Percentiles rank a stretch among this genome's conserved stretches.
Evolutionary conservation across 2,113 vertebrate genomes (phyloP).

Genomic region (Platycercus adscitus): DNA sequence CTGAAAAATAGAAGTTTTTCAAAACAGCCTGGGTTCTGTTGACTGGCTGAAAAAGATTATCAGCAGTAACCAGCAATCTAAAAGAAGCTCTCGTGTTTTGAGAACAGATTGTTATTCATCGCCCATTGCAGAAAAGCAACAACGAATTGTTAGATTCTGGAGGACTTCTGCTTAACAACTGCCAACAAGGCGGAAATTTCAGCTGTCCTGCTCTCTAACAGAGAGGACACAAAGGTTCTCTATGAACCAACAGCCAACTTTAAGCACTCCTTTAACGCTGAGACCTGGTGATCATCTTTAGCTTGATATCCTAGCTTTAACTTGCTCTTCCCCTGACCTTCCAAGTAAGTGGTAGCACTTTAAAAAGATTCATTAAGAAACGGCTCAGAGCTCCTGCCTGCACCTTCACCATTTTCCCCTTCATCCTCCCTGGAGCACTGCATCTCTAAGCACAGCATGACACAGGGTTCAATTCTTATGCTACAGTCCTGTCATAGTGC

Average conservation of each 20-base stretch:
- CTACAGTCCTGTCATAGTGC: background rate
- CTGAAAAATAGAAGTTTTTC: background rate
- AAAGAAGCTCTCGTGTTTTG: background rate
- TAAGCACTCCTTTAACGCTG: background rate
- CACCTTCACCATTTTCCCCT: background rate
- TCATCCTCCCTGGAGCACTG: background rate
- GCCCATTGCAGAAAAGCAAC: background rate
- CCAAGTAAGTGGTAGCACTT: background rate
- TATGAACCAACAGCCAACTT: background rate
- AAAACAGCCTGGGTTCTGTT: background rate
- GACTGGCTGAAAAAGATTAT: background rate
- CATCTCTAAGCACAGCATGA: background rate
- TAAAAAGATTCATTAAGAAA: background rate
- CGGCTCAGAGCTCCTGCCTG: background rate
- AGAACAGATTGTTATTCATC: background rate
- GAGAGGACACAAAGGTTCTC: background rate
- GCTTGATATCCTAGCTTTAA: background rate
- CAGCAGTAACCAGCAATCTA: background rate
- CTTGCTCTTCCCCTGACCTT: background rate
- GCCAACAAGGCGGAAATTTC: background rate
- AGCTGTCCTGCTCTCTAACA: background rate
- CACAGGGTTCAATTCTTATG: background rate
- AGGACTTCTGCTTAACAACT: background rate
- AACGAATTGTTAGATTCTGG: background rate
- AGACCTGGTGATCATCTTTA: background rate